These are phyloP conservation scores for Daphoenositta chrysoptera DNA, from an alignment of 2,113 vertebrate species.

Conservation along the genomic window DNA sequence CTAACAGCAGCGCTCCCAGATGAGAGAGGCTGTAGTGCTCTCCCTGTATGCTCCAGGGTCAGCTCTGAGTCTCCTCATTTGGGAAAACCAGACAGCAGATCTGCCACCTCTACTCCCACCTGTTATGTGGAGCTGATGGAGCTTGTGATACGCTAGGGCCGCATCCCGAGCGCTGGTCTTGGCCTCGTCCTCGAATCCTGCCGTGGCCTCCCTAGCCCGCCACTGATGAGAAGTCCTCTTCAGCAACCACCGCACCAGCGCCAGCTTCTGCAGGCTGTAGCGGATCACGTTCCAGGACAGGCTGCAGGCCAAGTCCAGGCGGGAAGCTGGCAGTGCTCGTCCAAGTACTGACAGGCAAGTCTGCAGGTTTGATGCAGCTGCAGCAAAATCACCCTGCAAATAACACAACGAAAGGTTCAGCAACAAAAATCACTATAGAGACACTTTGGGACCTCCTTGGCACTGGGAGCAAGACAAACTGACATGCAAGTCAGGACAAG, in stretches of 20 bases:
- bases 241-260: constrained; percentile 90
- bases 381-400: constrained; percentile 85
- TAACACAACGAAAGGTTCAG: neutral
- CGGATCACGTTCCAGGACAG: constrained; percentile 96
- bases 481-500: neutral
- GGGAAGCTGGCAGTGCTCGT: constrained; percentile 84
- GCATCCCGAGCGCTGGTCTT: constrained; percentile 89
- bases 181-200: constrained; percentile 86
- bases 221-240: constrained; percentile 82
- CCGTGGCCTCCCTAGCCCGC: constrained; percentile 69
- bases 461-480: neutral
- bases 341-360: constrained; percentile 88
- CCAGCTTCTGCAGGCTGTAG: constrained; percentile 89
- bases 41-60: neutral
- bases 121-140: constrained; percentile 94
- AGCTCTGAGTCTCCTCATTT: neutral
- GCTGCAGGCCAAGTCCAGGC: constrained; percentile 88
- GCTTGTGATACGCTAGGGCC: constrained; percentile 88
- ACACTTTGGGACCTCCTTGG: neutral
- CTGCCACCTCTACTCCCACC: constrained; percentile 64
- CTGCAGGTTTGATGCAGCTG: constrained; percentile 85
- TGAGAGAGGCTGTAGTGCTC: neutral
- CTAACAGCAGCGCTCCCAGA: neutral
- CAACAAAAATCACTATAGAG: neutral
- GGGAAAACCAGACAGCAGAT: neutral